Evolutionary conservation across 1,140 invertebrate genomes (phyloP).

Genomic region (Cyclargus thomasi): DNA sequence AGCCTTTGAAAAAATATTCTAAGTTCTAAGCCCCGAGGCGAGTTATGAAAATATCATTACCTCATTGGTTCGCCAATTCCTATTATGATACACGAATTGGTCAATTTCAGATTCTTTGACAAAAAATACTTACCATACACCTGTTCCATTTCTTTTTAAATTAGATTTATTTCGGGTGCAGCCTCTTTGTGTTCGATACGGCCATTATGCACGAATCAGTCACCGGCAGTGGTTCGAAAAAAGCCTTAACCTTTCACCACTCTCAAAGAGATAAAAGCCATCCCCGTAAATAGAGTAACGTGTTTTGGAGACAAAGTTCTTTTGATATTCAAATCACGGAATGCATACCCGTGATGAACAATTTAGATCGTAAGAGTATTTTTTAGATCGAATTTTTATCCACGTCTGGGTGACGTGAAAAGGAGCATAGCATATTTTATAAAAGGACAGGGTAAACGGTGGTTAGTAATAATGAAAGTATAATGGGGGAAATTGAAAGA

Average conservation of each 20-base stretch:
- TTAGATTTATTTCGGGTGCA: constrained; percentile 51
- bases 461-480: no score
- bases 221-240: constrained; percentile 35
- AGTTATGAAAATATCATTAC: background rate
- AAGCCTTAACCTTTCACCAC: constrained; percentile 35
- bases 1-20: no score
- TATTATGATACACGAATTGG: background rate
- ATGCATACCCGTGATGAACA: constrained; percentile 10
- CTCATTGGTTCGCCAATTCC: no score
- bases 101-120: background rate
- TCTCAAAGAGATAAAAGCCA: constrained; percentile 34
- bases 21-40: no score
- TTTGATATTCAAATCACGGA: constrained; percentile 49
- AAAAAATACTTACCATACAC: background rate
- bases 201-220: constrained; percentile 44
- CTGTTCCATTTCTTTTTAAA: constrained; percentile 43
- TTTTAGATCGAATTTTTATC: background rate
- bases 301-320: constrained; percentile 33
- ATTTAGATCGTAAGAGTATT: background rate
- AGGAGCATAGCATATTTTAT: no score
- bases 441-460: no score
- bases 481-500: no score
- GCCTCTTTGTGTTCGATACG: constrained; percentile 46
- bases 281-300: constrained; percentile 31
- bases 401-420: background rate